These are phyloP conservation scores for Luidia sarsii DNA, from an alignment of 53 echinoderm and acorn worm genomes.

Conservation along the genomic window DNA sequence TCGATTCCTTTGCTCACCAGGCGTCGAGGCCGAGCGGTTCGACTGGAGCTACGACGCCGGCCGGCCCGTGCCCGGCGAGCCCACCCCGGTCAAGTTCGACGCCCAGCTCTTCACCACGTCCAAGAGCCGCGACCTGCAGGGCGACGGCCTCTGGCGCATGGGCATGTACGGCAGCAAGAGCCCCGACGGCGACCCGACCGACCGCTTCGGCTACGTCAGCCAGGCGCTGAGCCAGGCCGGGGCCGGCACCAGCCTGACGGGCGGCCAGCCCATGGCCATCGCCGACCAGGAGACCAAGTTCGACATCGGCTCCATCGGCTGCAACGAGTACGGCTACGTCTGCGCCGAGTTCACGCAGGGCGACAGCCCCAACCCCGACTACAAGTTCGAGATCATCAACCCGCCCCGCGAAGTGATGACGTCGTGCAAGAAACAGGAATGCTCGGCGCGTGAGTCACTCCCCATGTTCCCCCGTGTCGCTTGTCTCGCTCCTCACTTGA, in stretches of 20 bases:
- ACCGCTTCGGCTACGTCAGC: conserved; percentile 55
- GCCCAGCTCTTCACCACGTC: conserved; percentile 47
- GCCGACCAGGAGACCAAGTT: conserved; percentile 64
- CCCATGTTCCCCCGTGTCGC: no score
- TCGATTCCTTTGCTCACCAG: no score
- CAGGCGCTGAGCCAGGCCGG: conserved; percentile 68
- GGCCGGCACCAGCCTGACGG: conserved; percentile 56
- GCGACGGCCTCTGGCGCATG: conserved; percentile 83
- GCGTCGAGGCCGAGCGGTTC: conserved; percentile 81
- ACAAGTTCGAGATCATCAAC: conserved; percentile 61
- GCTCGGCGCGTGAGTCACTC: conserved; percentile 94
- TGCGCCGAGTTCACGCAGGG: conserved; percentile 92
- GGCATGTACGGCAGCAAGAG: conserved; percentile 77
- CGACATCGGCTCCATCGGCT: conserved; percentile 87
- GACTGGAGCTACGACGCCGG: conserved; percentile 68
- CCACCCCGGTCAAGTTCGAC: conserved; percentile 64
- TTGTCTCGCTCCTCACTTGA: no score
- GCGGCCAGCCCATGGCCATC: conserved; percentile 59
- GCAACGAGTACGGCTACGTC: conserved; percentile 71
- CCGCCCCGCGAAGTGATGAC: conserved; percentile 58
- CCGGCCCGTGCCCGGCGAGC: conserved; percentile 60
- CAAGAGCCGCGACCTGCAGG: conserved; percentile 66
- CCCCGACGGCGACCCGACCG: conserved; percentile 56
- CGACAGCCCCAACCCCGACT: conserved; percentile 74
- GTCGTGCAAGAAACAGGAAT: conserved; percentile 76